Base-by-base conservation (phyloP, 2,797 vertebrate species). In the Ptychadena robeensis region DNA sequence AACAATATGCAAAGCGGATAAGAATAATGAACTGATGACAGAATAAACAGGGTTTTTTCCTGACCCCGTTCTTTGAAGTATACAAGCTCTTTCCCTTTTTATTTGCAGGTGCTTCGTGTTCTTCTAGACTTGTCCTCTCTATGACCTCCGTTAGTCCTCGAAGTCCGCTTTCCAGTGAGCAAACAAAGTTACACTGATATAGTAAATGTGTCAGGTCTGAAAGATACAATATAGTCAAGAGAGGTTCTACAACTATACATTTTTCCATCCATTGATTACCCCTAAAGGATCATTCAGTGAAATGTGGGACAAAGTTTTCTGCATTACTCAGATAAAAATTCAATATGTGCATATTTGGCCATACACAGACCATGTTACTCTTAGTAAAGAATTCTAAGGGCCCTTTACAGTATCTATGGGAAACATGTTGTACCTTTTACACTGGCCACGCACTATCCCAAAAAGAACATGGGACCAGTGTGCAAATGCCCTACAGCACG, bases 81-180 rank as follows among this genome's bases (percentile, higher is more conserved):
- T 28, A 61, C 25, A 28, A 25, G n/a, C n/a, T 27, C 2, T 61
- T 61, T 61, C 44, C 38, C 59, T 61, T 61, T 61, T 61, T 28
- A 9, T 28, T 61, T 61, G n/a, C 27, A 25, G n/a, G 59, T 28
- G 11, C 9, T 2, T 81, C 28, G 11, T 66, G 34, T 57, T 28
- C 34, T 69, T 31, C 7, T 69, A 63, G 69, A 59, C 80, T 37
- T 82, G 80, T 75, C 72, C 80, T 82, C 37, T 82, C 34, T 76
- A 48, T 69, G 80, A 82, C 80, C 80, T 75, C 61, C 9, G 44
- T 57, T 11, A 67, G 32, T 67, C 57, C 37, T 40, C 57, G 14
- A 27, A 38, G 71, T 81, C 63, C 61, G 63, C 35, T 73, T 67
- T 81, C 40, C 28, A 67, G 28, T 38, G 44, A 30, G 80, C 40